These are phyloP conservation scores for Mantis religiosa DNA, from an alignment of 2,888 invertebrate species.

Conservation along the genomic window DNA sequence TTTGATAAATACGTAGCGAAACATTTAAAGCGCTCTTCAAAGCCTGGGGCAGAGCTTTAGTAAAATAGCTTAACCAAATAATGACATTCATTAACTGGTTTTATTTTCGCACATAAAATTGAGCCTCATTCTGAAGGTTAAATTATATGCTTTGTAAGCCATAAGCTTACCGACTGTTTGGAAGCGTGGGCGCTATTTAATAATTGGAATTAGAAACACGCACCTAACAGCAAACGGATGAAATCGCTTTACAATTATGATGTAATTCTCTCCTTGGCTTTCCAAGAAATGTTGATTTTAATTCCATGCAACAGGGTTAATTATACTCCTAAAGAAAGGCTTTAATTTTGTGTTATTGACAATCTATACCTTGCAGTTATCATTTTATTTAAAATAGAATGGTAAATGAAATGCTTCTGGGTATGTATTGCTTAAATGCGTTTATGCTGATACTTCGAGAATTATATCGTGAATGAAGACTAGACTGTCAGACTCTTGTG, in stretches of 20 bases:
- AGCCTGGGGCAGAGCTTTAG: not conserved
- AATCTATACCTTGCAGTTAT: too few species aligned
- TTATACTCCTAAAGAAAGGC: too few species aligned
- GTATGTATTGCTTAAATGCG: too few species aligned
- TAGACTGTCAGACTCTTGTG: too few species aligned
- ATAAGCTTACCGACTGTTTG: not conserved
- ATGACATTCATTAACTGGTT: not conserved
- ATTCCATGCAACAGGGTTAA: too few species aligned
- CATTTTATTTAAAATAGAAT: too few species aligned
- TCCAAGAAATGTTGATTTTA: not conserved
- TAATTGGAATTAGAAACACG: not conserved
- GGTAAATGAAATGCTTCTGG: too few species aligned
- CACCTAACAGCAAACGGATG: not conserved
- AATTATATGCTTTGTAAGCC: not conserved
- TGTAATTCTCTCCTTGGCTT: not conserved
- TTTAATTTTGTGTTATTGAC: too few species aligned
- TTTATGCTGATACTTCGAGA: too few species aligned
- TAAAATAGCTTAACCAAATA: not conserved
- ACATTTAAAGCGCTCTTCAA: not conserved
- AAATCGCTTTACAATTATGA: not conserved
- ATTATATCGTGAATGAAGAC: too few species aligned
- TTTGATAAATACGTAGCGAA: not conserved
- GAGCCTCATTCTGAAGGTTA: not conserved
- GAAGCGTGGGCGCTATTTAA: not conserved
- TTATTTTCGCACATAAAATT: not conserved